These are phyloP conservation scores for Trichomalopsis sarcophagae DNA, from an alignment of 1,140 invertebrate genomes.

Conservation along the genomic window DNA sequence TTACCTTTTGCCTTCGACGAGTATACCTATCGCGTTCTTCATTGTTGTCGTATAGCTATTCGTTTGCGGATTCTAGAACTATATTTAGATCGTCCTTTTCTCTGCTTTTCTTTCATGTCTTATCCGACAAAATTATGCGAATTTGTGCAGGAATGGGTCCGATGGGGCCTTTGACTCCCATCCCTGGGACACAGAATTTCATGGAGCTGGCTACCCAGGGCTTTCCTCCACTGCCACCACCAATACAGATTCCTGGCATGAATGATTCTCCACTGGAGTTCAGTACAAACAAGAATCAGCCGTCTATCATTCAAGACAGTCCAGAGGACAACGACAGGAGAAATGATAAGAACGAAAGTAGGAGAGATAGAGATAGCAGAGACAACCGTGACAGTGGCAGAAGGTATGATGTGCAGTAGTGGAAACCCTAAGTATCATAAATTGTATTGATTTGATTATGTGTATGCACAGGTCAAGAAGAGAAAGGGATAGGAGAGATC, in stretches of 20 bases:
- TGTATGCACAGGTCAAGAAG: constrained; percentile 62
- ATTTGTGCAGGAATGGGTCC: constrained; percentile 68
- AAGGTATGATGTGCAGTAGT: constrained; percentile 56
- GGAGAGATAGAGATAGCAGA: constrained; percentile 67
- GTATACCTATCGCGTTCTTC: constrained; percentile 1
- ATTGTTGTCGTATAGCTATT: neutral
- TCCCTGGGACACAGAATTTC: constrained; percentile 71
- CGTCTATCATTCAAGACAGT: constrained; percentile 74
- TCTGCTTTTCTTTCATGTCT: neutral
- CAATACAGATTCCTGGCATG: constrained; percentile 75
- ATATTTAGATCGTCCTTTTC: neutral
- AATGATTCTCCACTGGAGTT: constrained; percentile 83
- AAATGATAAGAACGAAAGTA: constrained; percentile 71
- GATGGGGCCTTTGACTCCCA: constrained; percentile 70
- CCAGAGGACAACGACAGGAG: constrained; percentile 73
- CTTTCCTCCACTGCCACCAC: constrained; percentile 70
- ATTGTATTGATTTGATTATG: neutral
- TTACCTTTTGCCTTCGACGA: too few species aligned
- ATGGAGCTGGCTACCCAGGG: constrained; percentile 73
- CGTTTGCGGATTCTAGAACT: neutral
- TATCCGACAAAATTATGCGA: neutral
- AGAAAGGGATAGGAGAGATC: constrained; percentile 69
- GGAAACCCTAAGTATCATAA: neutral
- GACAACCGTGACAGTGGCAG: constrained; percentile 65
- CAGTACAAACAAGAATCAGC: constrained; percentile 81